Evolutionary conservation across 1,140 invertebrate genomes (phyloP), one percentile per base, ranked within the genome.

Genomic region (Ceratina australensis): DNA sequence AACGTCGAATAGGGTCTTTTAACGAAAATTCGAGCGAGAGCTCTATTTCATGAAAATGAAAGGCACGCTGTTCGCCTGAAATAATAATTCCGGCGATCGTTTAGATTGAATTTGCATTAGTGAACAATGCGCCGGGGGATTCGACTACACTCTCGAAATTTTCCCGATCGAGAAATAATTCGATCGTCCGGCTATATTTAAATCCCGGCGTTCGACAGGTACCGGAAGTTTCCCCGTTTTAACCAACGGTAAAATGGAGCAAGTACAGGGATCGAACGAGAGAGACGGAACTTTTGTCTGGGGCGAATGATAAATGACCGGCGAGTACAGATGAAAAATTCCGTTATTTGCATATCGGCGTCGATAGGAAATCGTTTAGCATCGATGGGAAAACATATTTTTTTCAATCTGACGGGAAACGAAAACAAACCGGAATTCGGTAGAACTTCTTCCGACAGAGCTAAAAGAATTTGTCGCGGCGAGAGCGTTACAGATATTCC

Each of bases 371-470:
- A 76, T 76, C 73, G 73, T 69, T 76, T 60, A 76, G 47, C 47
- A 76, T 76, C 73, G 47, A 76, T 69, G 47, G 73, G 56, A 60
- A 69, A 76, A 60, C 73, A 76, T 69, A 76, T 76, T 71, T 76
- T 68, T 76, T 57, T 26, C 52, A 2, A 10, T 10, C 28, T 28
- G 33, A 57, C 28, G 54, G 33, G 16, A 33, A 67, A 68, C 22
- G 49, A 68, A 68, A 68, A 68, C 50, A 50, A 52, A 56, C 50
- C 18, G 65, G 18, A n/a, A 54, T 52, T 16, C 13, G 12, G 12
- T 22, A 5, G 47, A 16, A n/a, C 47, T 20, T 26, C 15, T 42
- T 50, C 18, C 24, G 16, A 1, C 49, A 16, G 49, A 54, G n/a
- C 18, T 5, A 22, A 33, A 68, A 16, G 20, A 52, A 26, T 49